Evolutionary conservation across 1,140 invertebrate species (phyloP), one percentile per base, ranked within the genome.

Genomic region (Heliconius melpomene): DNA sequence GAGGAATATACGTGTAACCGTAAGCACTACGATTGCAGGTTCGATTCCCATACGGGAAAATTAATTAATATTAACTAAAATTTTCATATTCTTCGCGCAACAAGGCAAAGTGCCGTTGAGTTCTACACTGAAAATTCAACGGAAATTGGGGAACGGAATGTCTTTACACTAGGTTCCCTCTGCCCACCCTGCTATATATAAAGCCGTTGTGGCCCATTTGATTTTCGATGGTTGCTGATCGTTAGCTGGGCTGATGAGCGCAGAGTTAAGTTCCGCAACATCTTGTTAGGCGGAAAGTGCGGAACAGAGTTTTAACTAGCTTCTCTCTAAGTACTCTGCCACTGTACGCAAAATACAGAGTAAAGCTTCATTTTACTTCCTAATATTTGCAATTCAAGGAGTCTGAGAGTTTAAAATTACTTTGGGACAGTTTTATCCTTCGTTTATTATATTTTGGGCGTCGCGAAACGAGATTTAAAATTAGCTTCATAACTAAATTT

Each of bases 371-470:
- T 86, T 89, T 86, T 87, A 88, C 86, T 87, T 86, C 80, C 82
- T 84, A 85, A 82, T 84, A 91, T 91, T 91, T 90, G 90, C 88
- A 90, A 90, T 88, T 89, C 89, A 91, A 91, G 85, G 82, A 84
- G 79, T 81, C 82, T 79, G 52, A 71, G 71, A 83, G 86, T 90
- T 90, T 89, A 81, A 88, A 87, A 88, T 87, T 82, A 87, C 82
- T 88, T 88, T 80, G 79, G 66, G 80, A 84, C 83, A 83, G 80
- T 83, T 83, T 80, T 79, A 82, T 83, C 79, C 79, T 82, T 72
- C 46, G 75, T 80, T 82, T 73, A 83, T 85, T 81, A 81, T 81
- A 78, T 81, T 81, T 81, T 71, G 66, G 60, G 54, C 70, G 75
- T 76, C 50, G 72, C 38, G 70, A 57, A 83, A 80, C 74, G 73